Evolutionary conservation across 1,140 invertebrate genomes (phyloP), one percentile per base, ranked within the genome.

Genomic region (Prorops nasuta): DNA sequence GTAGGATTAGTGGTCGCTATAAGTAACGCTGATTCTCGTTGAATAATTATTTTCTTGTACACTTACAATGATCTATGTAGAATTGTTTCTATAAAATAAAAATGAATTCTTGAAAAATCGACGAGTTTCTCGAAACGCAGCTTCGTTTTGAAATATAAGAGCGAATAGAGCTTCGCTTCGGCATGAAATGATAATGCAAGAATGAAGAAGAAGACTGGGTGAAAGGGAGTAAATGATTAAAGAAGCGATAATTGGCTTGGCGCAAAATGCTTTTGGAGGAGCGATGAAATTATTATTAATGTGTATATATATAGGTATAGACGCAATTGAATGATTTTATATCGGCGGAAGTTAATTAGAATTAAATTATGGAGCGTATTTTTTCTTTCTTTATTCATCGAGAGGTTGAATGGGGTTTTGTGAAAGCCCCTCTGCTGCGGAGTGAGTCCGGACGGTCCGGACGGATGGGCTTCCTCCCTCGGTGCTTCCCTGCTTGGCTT

Each of bases 371-470:
- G 14, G 44, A 20, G 39, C 16, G 44, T 42, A 8, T 24, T 37
- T 37, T 21, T 49, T 51, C 40, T 41, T 40, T 16, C 12, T 22
- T 48, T 38, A 37, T 52, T 56, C 45, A 44, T 19, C 45, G 37
- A 38, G 44, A 24, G 21, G 24, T 7, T 59, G 54, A 56, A 56
- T 56, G 39, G 44, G 38, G 53, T 56, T 59, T 59, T 56, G 49
- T 59, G 44, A 57, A 60, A 51, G 54, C 54, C 51, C 47, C 51
- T 60, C 44, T n/a, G n/a, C n/a, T n/a, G n/a, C n/a, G n/a, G n/a
- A n/a, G n/a, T n/a, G n/a, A n/a, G n/a, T n/a, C n/a, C n/a, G n/a
- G n/a, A n/a, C n/a, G n/a, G n/a, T n/a, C n/a, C 47, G 48, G 40
- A 44, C 54, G 50, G 54, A 57, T 48, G 54, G 54, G 47, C 51